Evolutionary conservation across 2,888 invertebrate genomes (phyloP), one percentile per base, ranked within the genome.

Genomic region (Julus scandinavius): DNA sequence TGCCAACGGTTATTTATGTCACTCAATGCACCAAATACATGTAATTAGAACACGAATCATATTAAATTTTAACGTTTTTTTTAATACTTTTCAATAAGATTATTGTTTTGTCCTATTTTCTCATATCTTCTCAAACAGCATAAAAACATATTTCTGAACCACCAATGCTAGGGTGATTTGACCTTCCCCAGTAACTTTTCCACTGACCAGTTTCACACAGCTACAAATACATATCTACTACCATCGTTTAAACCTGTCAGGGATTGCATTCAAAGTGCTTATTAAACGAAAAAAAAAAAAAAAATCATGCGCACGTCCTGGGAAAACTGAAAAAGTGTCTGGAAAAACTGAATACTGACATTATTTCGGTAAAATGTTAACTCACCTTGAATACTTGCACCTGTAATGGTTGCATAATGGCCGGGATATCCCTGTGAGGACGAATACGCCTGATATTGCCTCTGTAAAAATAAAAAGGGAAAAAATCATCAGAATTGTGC

Each of bases 361-460:
- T 20, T 20, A 40, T 83, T 40, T 40, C 13, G 54, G 54, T 17
- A 54, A 13, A 54, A 54, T 54, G 54, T 86, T 17, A 40, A n/a
- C 63, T 89, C 88, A 89, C 89, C 89, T 88, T 89, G 89, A 58
- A 89, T 83, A 72, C 89, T 89, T 50, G 89, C 89, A 45, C 89
- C 89, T 63, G 89, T 89, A 63, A 89, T 89, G 41, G 89, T 89
- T 89, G 89, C 89, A 89, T 89, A 89, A 88, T 89, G 89, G 17
- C 89, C 89, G 20, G 89, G 89, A 63, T 89, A 89, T n/a, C 89
- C 89, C 88, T 89, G 89, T 41, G 89, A 89, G n/a, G 89, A 89
- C 9, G 89, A 87, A 88, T 88, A 88, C 38, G 86, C 88, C 40
- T 88, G 88, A 88, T 89, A 89, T 40, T 88, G 89, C 58, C 89